Evolutionary conservation across 2,888 invertebrate species (phyloP).

Genomic region (Hirtodrosophila trivittata): DNA sequence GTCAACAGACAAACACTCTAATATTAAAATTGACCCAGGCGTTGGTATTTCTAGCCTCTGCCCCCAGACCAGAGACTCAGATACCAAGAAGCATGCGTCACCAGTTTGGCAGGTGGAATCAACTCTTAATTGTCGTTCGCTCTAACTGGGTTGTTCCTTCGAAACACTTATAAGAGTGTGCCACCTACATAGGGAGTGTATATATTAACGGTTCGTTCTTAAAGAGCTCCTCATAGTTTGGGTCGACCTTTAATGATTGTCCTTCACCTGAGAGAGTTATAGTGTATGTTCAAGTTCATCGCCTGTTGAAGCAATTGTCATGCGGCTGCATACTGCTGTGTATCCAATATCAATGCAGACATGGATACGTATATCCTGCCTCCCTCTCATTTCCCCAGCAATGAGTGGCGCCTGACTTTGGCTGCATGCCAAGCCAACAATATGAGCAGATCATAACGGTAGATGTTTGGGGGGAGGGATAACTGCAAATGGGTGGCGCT

Average conservation of each 20-base stretch:
- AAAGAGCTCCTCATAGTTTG: too few species aligned
- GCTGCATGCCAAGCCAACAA: slow-evolving; percentile 53
- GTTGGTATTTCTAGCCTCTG: slow-evolving; percentile 1
- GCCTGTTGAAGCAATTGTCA: slow-evolving; percentile 2
- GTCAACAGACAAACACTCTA: slow-evolving; percentile 29
- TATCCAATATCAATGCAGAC: slow-evolving; percentile 12
- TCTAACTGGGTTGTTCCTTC: too few species aligned
- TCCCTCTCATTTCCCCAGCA: slow-evolving; percentile 1
- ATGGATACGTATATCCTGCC: neutral
- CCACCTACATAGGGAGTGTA: too few species aligned
- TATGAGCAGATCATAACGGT: slow-evolving; percentile 44
- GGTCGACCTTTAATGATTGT: too few species aligned
- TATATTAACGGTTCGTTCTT: too few species aligned
- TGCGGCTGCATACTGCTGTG: neutral
- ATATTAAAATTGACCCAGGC: slow-evolving; percentile 5
- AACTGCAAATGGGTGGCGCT: neutral
- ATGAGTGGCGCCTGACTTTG: slow-evolving; percentile 32
- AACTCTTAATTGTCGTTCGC: slow-evolving; percentile 25
- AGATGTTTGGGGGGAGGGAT: slow-evolving; percentile 17
- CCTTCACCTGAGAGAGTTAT: too few species aligned
- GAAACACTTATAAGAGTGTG: too few species aligned
- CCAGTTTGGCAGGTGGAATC: neutral
- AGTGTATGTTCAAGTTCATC: slow-evolving; percentile 4
- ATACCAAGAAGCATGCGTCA: slow-evolving; percentile 19
- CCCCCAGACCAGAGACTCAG: neutral